Conservation (phyloP, 2,113 vertebrate species). For the Nesoenas mayeri region DNA sequence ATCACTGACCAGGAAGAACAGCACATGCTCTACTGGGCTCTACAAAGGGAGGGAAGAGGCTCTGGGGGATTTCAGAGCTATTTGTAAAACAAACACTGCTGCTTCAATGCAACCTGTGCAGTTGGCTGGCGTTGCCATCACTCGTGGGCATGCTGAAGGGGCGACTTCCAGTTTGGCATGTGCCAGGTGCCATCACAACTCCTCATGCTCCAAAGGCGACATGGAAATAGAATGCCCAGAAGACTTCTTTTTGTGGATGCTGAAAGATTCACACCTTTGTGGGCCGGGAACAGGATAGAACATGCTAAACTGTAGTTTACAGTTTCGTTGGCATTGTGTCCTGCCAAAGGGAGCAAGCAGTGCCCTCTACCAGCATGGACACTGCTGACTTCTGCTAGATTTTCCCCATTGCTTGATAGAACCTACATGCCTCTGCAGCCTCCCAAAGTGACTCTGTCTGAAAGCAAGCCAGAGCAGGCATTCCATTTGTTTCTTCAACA, state of each 20-base stretch:
- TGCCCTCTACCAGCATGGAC: background rate
- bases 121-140: background rate
- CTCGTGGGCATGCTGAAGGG: background rate
- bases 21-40: background rate
- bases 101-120: slow-evolving; percentile 14
- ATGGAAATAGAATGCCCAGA: background rate
- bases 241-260: background rate
- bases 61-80: background rate
- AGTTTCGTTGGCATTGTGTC: background rate
- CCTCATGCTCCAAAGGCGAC: background rate
- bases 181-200: background rate
- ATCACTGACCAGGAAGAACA: slow-evolving; percentile 33
- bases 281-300: background rate
- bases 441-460: background rate
- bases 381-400: background rate
- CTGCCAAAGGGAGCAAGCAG: background rate
- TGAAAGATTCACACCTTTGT: background rate
- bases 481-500: background rate
- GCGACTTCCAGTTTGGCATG: background rate
- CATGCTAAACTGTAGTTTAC: background rate
- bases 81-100: background rate
- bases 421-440: background rate
- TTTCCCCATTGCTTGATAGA: background rate
- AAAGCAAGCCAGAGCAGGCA: background rate
- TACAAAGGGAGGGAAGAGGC: background rate